Conservation (phyloP, 1,140 invertebrate genomes). For the Magallana gigas region DNA sequence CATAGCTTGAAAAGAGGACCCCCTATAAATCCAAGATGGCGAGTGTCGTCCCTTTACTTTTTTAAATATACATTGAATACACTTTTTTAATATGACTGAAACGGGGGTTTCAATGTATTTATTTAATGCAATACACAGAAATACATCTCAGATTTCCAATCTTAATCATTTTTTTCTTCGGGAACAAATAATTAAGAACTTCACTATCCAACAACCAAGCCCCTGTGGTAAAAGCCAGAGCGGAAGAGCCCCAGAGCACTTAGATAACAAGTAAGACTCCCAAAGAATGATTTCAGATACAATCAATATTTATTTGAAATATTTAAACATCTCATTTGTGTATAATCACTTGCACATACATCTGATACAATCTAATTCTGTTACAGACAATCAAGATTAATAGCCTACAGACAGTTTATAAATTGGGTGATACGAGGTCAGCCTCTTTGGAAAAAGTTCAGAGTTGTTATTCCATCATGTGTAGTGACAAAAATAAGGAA, state of each 20-base stretch:
- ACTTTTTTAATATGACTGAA: too few relatives aligned
- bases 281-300: background rate
- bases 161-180: too few relatives aligned
- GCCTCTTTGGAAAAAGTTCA: background rate
- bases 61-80: too few relatives aligned
- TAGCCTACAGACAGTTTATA: background rate
- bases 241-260: background rate
- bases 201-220: too few relatives aligned
- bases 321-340: background rate
- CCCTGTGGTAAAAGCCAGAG: background rate
- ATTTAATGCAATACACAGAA: too few relatives aligned
- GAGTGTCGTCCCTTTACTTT: too few relatives aligned
- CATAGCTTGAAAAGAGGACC: too few relatives aligned
- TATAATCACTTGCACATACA: background rate
- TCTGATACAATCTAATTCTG: background rate
- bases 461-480: background rate
- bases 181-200: too few relatives aligned
- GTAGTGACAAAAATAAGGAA: too few relatives aligned
- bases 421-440: background rate
- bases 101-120: too few relatives aligned
- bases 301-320: background rate
- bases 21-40: too few relatives aligned
- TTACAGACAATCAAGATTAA: background rate
- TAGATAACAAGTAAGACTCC: background rate
- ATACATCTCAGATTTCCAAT: too few relatives aligned